phyloP scores from a whole-genome alignment of 37 sponge, comb jelly and placozoan species.

The Beroe ovata region DNA sequence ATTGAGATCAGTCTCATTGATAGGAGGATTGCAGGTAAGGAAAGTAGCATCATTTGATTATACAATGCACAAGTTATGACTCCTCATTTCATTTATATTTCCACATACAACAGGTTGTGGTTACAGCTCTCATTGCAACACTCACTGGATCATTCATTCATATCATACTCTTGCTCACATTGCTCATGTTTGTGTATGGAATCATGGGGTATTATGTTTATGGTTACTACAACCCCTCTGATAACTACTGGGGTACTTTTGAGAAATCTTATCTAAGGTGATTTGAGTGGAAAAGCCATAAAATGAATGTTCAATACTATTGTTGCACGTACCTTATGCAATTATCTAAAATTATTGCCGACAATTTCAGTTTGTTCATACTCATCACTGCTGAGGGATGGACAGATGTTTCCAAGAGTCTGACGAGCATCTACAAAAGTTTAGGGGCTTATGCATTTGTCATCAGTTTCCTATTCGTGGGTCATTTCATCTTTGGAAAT shows the following conservation, averaged over 20 bases:
- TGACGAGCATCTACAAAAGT: not conserved
- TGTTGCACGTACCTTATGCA: too few relatives aligned
- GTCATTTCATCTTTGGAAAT: slow-evolving; percentile 62
- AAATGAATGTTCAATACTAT: too few relatives aligned
- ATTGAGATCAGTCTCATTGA: slow-evolving; percentile 24
- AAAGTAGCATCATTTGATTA: not conserved
- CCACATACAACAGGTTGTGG: slow-evolving; percentile 6
- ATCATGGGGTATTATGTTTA: slow-evolving; percentile 62
- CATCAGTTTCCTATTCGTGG: slow-evolving; percentile 37
- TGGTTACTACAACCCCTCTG: not conserved
- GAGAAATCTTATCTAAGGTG: slow-evolving; percentile 41
- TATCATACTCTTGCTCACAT: slow-evolving; percentile 5
- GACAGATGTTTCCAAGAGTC: slow-evolving; percentile 37
- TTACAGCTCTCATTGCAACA: slow-evolving; percentile 55
- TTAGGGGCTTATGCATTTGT: slow-evolving; percentile 8
- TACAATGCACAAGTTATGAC: not conserved
- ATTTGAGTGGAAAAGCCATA: too few relatives aligned
- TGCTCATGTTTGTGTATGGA: slow-evolving; percentile 64
- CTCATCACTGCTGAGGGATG: slow-evolving; percentile 60
- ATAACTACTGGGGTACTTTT: slow-evolving; percentile 35
- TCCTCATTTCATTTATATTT: not conserved
- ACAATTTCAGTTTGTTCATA: slow-evolving; percentile 53
- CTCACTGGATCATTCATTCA: slow-evolving; percentile 63
- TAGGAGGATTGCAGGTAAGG: slow-evolving; percentile 57
- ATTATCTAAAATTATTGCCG: too few relatives aligned